Evolutionary conservation across 2,888 invertebrate species (phyloP).

Genomic region (Drosophila leonis): DNA sequence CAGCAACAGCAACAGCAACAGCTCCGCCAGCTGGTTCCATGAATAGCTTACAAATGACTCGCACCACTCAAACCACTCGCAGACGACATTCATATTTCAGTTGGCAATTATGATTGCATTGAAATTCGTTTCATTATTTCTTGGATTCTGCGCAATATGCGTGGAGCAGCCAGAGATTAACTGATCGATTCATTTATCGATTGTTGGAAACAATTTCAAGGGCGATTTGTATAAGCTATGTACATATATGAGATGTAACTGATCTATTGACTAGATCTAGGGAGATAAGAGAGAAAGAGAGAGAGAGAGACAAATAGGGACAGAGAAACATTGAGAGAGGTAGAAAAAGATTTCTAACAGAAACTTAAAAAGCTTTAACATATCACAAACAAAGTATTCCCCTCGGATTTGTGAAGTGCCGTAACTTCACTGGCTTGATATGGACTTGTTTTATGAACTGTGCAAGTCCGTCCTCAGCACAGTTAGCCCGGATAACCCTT

Average conservation of each 20-base stretch:
- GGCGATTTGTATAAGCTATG: not conserved
- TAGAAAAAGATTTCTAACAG: not conserved
- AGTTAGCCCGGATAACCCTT: constrained; percentile 31
- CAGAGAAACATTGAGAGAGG: not conserved
- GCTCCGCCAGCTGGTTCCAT: constrained; percentile 11
- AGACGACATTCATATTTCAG: constrained; percentile 12
- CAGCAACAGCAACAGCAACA: not conserved
- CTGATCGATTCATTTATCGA: constrained; percentile 3
- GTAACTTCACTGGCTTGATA: constrained; percentile 8
- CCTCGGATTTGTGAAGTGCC: not conserved
- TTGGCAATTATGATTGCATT: constrained; percentile 20
- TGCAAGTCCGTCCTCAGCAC: constrained; percentile 2
- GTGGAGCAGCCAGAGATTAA: not conserved
- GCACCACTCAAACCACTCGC: constrained; percentile 14
- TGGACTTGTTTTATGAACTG: constrained; percentile 38
- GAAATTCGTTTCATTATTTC: constrained; percentile 13
- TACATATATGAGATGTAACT: too few relatives aligned
- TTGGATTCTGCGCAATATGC: constrained; percentile 4
- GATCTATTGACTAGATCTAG: not conserved
- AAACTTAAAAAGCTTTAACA: not conserved
- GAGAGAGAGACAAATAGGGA: not conserved
- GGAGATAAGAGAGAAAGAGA: not conserved
- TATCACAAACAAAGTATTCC: not conserved
- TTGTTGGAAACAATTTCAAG: not conserved
- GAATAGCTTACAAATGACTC: constrained; percentile 28